phyloP scores from a whole-genome alignment of 2,888 invertebrate species.

The Apodemia duryi region DNA sequence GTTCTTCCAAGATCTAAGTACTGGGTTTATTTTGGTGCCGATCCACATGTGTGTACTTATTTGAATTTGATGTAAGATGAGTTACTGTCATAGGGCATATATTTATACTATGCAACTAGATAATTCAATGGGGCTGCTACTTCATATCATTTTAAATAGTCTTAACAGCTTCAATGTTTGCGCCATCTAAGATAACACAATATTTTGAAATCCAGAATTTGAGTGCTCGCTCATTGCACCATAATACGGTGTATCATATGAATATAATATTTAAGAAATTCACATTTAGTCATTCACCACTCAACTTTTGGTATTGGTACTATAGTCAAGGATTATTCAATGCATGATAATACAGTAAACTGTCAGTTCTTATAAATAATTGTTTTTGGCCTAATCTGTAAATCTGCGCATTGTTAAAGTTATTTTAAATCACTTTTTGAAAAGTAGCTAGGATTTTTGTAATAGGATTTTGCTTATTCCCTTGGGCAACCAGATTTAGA shows the following conservation, averaged over 20 bases:
- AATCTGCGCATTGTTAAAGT: too few relatives aligned
- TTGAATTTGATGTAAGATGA: neutral
- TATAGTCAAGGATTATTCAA: too few relatives aligned
- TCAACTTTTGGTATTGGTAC: too few relatives aligned
- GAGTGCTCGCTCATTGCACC: neutral
- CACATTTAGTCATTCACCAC: neutral
- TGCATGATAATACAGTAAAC: too few relatives aligned
- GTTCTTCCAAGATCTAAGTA: too few relatives aligned
- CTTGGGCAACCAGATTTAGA: neutral
- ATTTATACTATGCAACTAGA: neutral
- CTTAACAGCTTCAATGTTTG: neutral
- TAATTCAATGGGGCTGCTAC: neutral
- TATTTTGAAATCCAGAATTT: neutral
- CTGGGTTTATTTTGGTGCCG: too few relatives aligned
- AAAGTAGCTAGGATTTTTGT: neutral
- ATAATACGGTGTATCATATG: neutral
- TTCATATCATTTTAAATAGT: conserved; percentile 7
- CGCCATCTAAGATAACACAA: neutral
- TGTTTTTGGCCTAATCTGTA: too few relatives aligned
- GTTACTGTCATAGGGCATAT: neutral
- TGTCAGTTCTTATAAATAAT: too few relatives aligned
- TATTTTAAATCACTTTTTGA: too few relatives aligned
- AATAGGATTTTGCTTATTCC: neutral
- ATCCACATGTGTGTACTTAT: too few relatives aligned
- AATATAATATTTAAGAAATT: conserved; percentile 1